Base-by-base conservation (phyloP, 2,888 invertebrate genomes). In the Macrosoma leucophasiata region DNA sequence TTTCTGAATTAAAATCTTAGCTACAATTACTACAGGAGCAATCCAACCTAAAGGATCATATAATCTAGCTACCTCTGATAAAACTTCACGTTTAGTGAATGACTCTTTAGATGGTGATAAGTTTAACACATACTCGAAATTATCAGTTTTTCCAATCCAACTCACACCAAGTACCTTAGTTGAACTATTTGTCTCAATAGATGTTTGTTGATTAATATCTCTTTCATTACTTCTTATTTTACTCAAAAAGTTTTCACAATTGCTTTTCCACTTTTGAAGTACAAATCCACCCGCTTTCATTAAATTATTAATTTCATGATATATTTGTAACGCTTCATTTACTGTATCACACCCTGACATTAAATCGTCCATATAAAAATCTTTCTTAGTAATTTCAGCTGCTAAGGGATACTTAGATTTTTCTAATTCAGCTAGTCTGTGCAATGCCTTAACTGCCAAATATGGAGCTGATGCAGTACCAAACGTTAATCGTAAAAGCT, bases 241-340 rank as follows among this genome's bases (percentile, higher is more conserved):
- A 20, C 19, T 12, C 19, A 29, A 12, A 4, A 48, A 37, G 9
- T 36, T 29, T 2, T 40, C 28, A 21, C 25, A 32, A 29, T 46
- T 44, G 12, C 42, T 43, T 1, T 24, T 18, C 46, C 49, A 51
- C 30, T 57, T 49, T 12, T 57, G 46, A 4, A 60, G 28, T 6
- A 39, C 26, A 29, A 60, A 58, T 8, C 58, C 55, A 4, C 51
- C 56, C 12, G 33, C 33, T 11, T 21, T 41, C 14, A 60, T 26
- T 7, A 62, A 24, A 9, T 20, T 20, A 8, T 41, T 50, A 13
- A 53, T 36, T 34, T 55, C 43, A 18, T 46, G 30, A 20, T 41
- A 32, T 6, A 55, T 7, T 10, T 33, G 13, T 32, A 43, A 8
- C 13, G 17, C 38, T 31, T 39, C 25, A 46, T 45, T 18, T 37